phyloP scores from a whole-genome alignment of 2,797 vertebrate genomes.

The Lacerta agilis region DNA sequence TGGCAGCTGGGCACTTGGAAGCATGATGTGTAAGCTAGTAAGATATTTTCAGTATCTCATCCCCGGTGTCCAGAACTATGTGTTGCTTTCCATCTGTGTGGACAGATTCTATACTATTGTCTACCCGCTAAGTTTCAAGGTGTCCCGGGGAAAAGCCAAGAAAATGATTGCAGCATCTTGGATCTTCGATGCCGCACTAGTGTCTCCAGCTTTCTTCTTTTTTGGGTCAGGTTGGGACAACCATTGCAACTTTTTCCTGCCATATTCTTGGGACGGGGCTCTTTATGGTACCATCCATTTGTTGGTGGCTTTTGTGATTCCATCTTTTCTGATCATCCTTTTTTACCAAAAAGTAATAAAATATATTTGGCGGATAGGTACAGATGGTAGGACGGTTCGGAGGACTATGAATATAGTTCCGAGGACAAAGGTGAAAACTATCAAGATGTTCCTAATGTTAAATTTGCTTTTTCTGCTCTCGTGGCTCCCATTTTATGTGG shows the following conservation, averaged over 20 bases:
- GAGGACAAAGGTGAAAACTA: slow-evolving; percentile 95
- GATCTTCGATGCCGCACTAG: slow-evolving; percentile 83
- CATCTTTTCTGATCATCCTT: slow-evolving; percentile 81
- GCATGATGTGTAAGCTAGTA: slow-evolving; percentile 80
- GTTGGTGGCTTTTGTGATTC: slow-evolving; percentile 85
- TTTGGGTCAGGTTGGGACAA: slow-evolving; percentile 74
- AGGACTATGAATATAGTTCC: slow-evolving; percentile 94
- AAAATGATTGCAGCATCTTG: slow-evolving; percentile 92
- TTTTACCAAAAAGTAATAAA: slow-evolving; percentile 93
- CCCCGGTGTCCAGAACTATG: slow-evolving; percentile 89
- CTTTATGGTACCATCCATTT: slow-evolving; percentile 82
- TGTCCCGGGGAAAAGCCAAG: slow-evolving; percentile 94
- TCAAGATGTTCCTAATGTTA: slow-evolving; percentile 96
- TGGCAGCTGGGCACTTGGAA: slow-evolving; percentile 85
- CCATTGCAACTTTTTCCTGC: slow-evolving; percentile 90
- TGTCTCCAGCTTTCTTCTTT: slow-evolving; percentile 86
- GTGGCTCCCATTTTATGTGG: slow-evolving; percentile 90
- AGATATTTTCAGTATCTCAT: slow-evolving; percentile 91
- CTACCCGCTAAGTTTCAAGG: slow-evolving; percentile 94
- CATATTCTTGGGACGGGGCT: slow-evolving; percentile 83
- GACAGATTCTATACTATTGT: slow-evolving; percentile 94
- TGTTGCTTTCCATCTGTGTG: slow-evolving; percentile 90
- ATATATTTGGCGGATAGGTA: slow-evolving; percentile 93
- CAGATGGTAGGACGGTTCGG: slow-evolving; percentile 87
- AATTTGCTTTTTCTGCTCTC: slow-evolving; percentile 89